A percentile compares a stretch with the other conserved stretches of the same genome.
Conservation (phyloP, 1,140 invertebrate genomes). For the Cydia amplana region DNA sequence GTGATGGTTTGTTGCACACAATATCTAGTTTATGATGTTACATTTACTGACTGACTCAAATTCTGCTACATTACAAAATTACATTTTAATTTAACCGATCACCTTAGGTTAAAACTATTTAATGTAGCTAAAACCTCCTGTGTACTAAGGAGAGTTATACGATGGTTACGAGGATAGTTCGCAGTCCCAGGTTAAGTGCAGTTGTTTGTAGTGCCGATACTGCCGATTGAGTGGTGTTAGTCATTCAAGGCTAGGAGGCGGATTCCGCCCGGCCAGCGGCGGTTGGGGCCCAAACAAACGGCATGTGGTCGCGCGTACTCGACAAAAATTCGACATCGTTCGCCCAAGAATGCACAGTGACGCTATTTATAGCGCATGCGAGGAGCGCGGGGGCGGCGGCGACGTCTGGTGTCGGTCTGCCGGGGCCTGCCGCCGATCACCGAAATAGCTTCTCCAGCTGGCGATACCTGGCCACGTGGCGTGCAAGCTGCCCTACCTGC, state of each 20-base stretch:
- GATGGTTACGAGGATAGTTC: not conserved
- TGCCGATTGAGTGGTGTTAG: slow-evolving; percentile 21
- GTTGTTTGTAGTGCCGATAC: slow-evolving; percentile 19
- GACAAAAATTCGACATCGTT: slow-evolving; percentile 79
- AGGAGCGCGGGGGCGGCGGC: slow-evolving; percentile 75
- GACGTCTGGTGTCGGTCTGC: slow-evolving; percentile 79
- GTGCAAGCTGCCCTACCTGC: slow-evolving; percentile 50
- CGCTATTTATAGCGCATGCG: slow-evolving; percentile 72
- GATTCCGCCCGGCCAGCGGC: slow-evolving; percentile 46
- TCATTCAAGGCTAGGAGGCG: too few species aligned
- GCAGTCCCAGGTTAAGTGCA: not conserved
- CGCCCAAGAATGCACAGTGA: slow-evolving; percentile 78
- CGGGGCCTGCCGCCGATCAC: slow-evolving; percentile 72
- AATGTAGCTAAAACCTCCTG: too few species aligned
- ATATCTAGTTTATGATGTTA: not conserved
- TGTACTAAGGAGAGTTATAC: not conserved
- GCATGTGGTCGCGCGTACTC: slow-evolving; percentile 75
- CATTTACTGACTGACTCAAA: not conserved
- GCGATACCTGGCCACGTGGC: slow-evolving; percentile 76
- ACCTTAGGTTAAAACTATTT: not conserved
- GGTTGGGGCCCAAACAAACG: slow-evolving; percentile 73
- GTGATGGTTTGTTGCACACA: not conserved
- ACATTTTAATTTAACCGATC: not conserved
- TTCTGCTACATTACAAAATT: not conserved
- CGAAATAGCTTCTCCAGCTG: slow-evolving; percentile 77